Conservation (phyloP, 2,797 vertebrate species). For the Cirrhinus molitorella region DNA sequence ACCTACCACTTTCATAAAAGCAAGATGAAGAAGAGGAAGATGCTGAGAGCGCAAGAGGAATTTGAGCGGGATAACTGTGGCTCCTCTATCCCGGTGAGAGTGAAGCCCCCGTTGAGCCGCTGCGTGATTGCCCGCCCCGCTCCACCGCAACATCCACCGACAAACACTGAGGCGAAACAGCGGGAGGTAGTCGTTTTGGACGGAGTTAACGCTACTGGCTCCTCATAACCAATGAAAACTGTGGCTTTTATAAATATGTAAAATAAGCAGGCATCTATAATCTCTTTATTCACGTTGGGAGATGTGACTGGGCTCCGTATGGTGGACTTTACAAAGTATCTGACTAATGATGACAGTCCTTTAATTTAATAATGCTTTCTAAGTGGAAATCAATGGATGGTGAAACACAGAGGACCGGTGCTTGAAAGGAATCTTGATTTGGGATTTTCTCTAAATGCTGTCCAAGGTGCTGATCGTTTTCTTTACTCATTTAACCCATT, state of each 20-base stretch:
- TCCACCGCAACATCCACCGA: constrained; percentile 53
- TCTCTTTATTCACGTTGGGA: constrained; percentile 14
- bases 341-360: neutral
- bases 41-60: constrained; percentile 94
- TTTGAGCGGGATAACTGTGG: constrained; percentile 94
- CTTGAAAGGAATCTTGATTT: neutral
- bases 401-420: constrained; percentile 36
- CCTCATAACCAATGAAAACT: constrained; percentile 75
- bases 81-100: constrained; percentile 68
- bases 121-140: constrained; percentile 75
- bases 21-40: constrained; percentile 95
- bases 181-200: constrained; percentile 77
- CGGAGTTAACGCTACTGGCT: constrained; percentile 77
- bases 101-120: constrained; percentile 68
- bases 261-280: neutral
- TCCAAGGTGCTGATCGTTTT: constrained; percentile 57
- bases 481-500: neutral
- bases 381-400: constrained; percentile 33
- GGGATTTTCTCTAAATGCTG: constrained; percentile 34
- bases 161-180: constrained; percentile 70
- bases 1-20: constrained; percentile 97
- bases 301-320: constrained; percentile 26
- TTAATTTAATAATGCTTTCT: constrained; percentile 29
- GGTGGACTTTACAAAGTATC: constrained; percentile 12
- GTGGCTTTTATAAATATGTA: constrained; percentile 46